A percentile compares a stretch with the other conserved stretches of the same genome.
phyloP scores from a whole-genome alignment of 2,113 vertebrate genomes.

The Syngnathoides biaculeatus region DNA sequence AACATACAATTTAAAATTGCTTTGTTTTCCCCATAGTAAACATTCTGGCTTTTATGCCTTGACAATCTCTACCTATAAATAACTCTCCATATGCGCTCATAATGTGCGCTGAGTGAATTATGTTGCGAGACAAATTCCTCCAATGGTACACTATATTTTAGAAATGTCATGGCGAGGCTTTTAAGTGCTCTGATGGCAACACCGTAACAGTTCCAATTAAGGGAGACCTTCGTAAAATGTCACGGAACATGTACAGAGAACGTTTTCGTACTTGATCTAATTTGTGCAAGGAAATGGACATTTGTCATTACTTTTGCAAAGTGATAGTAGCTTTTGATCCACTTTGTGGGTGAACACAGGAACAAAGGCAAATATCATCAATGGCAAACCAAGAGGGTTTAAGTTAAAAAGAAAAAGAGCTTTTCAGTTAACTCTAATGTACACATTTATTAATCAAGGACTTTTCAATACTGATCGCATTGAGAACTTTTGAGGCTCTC shows the following conservation, averaged over 20 bases:
- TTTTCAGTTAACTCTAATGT: too few relatives aligned
- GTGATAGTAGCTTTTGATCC: background rate
- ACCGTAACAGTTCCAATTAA: background rate
- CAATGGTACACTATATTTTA: background rate
- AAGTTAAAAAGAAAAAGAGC: too few relatives aligned
- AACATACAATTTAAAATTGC: too few relatives aligned
- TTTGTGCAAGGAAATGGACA: background rate
- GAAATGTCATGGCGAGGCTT: slow-evolving; percentile 1
- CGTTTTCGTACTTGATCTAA: background rate
- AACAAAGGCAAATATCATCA: too few relatives aligned
- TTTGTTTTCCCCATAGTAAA: too few relatives aligned
- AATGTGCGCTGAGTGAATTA: background rate
- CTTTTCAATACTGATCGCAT: background rate
- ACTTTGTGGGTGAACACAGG: background rate
- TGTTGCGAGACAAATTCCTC: background rate
- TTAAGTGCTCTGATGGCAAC: slow-evolving; percentile 29
- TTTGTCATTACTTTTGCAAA: too few relatives aligned
- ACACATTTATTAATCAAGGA: too few relatives aligned
- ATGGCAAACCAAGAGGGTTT: too few relatives aligned
- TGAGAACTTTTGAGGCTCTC: background rate
- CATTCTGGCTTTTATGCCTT: too few relatives aligned
- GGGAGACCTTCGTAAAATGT: slow-evolving; percentile 46
- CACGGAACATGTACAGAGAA: slow-evolving; percentile 16
- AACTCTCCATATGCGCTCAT: background rate
- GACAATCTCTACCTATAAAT: too few relatives aligned